Evolutionary conservation across 2,888 invertebrate genomes (phyloP).

Genomic region (Cheilosia scutellata): DNA sequence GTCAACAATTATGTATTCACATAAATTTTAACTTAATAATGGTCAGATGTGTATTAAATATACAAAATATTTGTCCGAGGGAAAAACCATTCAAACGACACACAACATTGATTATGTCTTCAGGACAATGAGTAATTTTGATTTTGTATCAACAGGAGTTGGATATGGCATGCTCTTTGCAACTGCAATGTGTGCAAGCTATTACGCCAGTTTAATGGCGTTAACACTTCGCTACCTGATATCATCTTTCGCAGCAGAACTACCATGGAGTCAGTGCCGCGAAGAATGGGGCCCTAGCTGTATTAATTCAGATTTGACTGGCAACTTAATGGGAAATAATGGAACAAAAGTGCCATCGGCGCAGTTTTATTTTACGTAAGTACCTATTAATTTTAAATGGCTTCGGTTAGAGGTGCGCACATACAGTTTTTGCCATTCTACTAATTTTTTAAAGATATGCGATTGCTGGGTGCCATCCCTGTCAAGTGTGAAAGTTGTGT

Average conservation of each 20-base stretch:
- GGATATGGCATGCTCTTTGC: conserved; percentile 85
- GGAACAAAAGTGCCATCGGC: conserved; percentile 81
- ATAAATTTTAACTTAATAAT: too few species aligned
- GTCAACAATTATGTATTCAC: too few species aligned
- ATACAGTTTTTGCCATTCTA: too few species aligned
- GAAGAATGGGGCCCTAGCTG: conserved; percentile 32
- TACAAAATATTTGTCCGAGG: too few species aligned
- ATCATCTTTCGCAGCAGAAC: conserved; percentile 86
- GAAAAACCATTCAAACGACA: too few species aligned
- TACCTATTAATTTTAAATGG: conserved; percentile 14
- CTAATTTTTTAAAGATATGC: too few species aligned
- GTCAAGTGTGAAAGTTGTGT: too few species aligned
- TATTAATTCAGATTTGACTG: conserved; percentile 58
- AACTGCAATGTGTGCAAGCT: conserved; percentile 86
- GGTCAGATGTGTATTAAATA: too few species aligned
- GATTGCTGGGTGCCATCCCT: too few species aligned
- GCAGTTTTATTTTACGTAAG: conserved; percentile 84
- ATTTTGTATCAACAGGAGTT: conserved; percentile 26
- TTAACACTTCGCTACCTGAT: conserved; percentile 87
- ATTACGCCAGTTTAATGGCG: conserved; percentile 89
- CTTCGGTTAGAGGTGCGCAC: too few species aligned
- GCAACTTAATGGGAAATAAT: conserved; percentile 25
- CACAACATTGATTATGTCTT: too few species aligned
- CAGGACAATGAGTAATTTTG: neutral
- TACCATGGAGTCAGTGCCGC: conserved; percentile 86